These are phyloP conservation scores for Halesus radiatus DNA, from an alignment of 1,140 invertebrate genomes.

Conservation along the genomic window DNA sequence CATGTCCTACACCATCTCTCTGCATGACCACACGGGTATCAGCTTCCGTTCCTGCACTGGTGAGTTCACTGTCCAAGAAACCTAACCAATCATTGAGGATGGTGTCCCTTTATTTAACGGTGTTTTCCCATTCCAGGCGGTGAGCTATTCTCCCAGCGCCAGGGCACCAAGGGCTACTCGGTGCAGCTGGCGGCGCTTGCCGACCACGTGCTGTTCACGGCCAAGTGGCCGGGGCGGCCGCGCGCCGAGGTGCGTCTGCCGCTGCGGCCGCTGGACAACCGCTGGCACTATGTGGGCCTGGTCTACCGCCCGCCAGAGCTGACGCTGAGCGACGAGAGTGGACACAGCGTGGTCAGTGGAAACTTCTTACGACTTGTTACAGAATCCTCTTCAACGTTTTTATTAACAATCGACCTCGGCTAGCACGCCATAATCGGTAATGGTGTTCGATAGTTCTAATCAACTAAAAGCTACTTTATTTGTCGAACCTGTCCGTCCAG, in stretches of 20 bases:
- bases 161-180: slow-evolving; percentile 76
- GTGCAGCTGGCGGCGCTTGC: slow-evolving; percentile 77
- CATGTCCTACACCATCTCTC: slow-evolving; percentile 77
- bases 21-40: slow-evolving; percentile 82
- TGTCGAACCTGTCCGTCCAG: too few relatives aligned
- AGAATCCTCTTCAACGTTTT: too few relatives aligned
- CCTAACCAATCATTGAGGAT: not conserved
- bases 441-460: too few relatives aligned
- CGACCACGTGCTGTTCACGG: slow-evolving; percentile 78
- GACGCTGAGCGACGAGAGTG: slow-evolving; percentile 64
- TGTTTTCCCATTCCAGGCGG: slow-evolving; percentile 69
- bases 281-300: slow-evolving; percentile 84
- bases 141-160: slow-evolving; percentile 80
- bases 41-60: slow-evolving; percentile 85
- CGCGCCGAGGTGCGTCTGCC: slow-evolving; percentile 72
- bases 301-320: slow-evolving; percentile 69
- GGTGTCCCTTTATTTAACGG: not conserved
- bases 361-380: too few relatives aligned
- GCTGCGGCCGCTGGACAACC: slow-evolving; percentile 81
- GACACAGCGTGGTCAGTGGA: slow-evolving; percentile 59
- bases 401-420: too few relatives aligned
- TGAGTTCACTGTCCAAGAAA: slow-evolving; percentile 59
- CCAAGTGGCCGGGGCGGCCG: slow-evolving; percentile 72
- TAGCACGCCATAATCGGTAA: too few relatives aligned
- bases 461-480: too few relatives aligned